These are phyloP conservation scores for Hemicentrotus pulcherrimus DNA, from an alignment of 35 echinoderm and acorn worm genomes.

Conservation along the genomic window DNA sequence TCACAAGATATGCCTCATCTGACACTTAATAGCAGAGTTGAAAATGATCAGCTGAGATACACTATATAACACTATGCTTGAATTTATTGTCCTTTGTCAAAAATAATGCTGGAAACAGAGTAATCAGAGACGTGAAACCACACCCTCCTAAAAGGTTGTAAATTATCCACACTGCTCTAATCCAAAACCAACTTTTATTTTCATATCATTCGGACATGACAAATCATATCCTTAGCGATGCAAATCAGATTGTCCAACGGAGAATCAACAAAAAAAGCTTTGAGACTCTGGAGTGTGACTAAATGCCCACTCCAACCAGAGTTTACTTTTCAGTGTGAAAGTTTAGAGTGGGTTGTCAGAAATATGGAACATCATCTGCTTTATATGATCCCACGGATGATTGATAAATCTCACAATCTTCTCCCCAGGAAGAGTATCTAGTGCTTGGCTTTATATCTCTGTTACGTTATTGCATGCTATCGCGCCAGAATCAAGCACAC, in stretches of 20 bases:
- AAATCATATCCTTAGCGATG: not conserved
- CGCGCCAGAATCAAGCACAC: not conserved
- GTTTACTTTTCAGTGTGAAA: slow-evolving; percentile 12
- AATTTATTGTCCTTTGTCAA: not conserved
- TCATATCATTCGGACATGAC: not conserved
- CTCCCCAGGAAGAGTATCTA: not conserved
- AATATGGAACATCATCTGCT: not conserved
- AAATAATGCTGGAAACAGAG: not conserved
- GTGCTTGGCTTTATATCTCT: not conserved
- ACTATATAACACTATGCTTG: not conserved
- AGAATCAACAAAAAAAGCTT: not conserved
- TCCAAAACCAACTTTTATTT: not conserved
- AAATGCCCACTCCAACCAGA: not conserved
- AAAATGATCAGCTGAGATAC: not conserved
- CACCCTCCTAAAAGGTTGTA: not conserved
- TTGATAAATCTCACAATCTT: not conserved
- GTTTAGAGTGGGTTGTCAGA: not conserved
- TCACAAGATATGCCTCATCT: too few relatives aligned
- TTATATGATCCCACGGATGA: not conserved
- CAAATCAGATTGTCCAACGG: not conserved
- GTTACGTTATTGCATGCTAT: not conserved
- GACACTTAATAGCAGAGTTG: not conserved
- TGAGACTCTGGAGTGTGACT: not conserved
- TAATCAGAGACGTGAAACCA: not conserved
- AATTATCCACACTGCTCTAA: not conserved